Percentiles rank a stretch among this genome's conserved stretches.
These are phyloP conservation scores for Nephila pilipes DNA, from an alignment of 1,140 invertebrate species.

Conservation along the genomic window DNA sequence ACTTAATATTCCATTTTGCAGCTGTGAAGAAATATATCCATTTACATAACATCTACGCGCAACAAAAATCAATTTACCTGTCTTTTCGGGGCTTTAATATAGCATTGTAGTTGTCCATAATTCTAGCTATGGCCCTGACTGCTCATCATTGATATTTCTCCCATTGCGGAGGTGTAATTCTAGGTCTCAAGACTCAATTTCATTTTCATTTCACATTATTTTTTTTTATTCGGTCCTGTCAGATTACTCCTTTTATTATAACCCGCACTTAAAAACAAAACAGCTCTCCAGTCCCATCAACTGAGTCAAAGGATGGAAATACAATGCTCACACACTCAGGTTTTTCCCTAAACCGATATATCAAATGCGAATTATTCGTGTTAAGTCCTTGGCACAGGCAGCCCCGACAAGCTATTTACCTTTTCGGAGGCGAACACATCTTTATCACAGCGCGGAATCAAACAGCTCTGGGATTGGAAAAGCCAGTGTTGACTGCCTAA, in stretches of 20 bases:
- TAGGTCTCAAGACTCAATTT: neutral
- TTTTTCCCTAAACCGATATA: conserved; percentile 43
- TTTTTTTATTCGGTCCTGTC: neutral
- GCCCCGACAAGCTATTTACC: conserved; percentile 60
- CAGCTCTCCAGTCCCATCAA: neutral
- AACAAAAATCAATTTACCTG: neutral
- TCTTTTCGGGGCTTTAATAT: neutral
- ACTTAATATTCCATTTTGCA: neutral
- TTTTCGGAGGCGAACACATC: conserved; percentile 47
- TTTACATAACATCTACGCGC: neutral
- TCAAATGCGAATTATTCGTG: conserved; percentile 53
- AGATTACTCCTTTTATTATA: neutral
- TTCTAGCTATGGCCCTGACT: neutral
- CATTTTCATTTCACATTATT: neutral
- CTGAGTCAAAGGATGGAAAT: neutral
- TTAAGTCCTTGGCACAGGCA: conserved; percentile 12
- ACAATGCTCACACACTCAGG: neutral
- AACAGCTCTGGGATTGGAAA: conserved; percentile 1
- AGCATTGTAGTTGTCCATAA: neutral
- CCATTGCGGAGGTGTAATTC: conserved; percentile 14
- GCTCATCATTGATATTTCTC: neutral
- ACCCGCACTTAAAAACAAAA: neutral
- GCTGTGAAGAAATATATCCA: neutral
- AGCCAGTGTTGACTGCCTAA: neutral
- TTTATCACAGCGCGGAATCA: conserved; percentile 54